Percentiles rank a stretch among this genome's conserved stretches.
Conservation (phyloP, 2,113 vertebrate genomes). For the Mugil cephalus region DNA sequence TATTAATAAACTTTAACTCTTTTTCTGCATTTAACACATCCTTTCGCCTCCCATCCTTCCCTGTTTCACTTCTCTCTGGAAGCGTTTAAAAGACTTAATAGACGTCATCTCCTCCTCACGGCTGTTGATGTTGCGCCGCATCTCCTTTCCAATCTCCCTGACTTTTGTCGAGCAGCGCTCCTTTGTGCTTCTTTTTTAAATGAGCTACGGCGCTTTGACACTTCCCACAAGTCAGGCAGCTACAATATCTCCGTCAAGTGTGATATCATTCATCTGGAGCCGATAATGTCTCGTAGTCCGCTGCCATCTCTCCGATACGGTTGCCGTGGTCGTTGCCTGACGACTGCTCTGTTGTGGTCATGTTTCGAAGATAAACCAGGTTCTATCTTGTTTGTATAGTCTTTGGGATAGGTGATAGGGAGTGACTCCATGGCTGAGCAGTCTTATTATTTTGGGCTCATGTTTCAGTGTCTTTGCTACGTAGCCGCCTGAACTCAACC, state of each 20-base stretch:
- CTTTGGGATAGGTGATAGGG: slow-evolving; percentile 64
- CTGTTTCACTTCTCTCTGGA: too few relatives aligned
- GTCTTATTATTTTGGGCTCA: slow-evolving; percentile 63
- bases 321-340: slow-evolving; percentile 61
- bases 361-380: slow-evolving; percentile 66
- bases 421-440: slow-evolving; percentile 59
- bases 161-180: slow-evolving; percentile 8
- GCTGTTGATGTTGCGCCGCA: slow-evolving; percentile 5
- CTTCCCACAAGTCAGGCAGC: slow-evolving; percentile 40
- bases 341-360: slow-evolving; percentile 67
- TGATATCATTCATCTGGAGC: slow-evolving; percentile 69
- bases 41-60: too few relatives aligned
- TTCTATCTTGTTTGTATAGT: slow-evolving; percentile 72
- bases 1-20: too few relatives aligned
- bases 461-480: slow-evolving; percentile 47
- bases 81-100: too few relatives aligned
- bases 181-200: slow-evolving; percentile 30
- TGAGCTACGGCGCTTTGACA: slow-evolving; percentile 36
- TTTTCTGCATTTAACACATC: too few relatives aligned
- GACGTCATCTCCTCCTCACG: background rate
- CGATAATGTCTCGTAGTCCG: slow-evolving; percentile 60
- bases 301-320: slow-evolving; percentile 55
- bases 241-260: slow-evolving; percentile 60
- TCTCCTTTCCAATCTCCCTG: slow-evolving; percentile 22
- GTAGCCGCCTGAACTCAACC: slow-evolving; percentile 20